A percentile compares a stretch with the other conserved stretches of the same genome.
phyloP scores from a whole-genome alignment of 2,797 vertebrate species.

The Chloroceryle inda region DNA sequence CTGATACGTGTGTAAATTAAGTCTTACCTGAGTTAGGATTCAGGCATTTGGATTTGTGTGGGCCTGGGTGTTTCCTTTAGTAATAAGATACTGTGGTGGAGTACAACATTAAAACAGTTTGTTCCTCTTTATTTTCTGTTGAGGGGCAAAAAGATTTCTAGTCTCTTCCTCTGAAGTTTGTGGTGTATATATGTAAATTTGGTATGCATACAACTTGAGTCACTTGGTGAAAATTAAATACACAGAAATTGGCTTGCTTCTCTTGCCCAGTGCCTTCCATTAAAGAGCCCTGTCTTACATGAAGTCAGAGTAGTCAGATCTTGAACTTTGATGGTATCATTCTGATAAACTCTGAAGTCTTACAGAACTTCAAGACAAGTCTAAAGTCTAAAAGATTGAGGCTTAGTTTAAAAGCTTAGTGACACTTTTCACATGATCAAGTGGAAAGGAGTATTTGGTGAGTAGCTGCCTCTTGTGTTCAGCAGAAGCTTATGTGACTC shows the following conservation, averaged over 20 bases:
- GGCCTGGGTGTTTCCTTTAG: neutral
- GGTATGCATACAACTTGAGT: neutral
- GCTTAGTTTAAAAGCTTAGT: neutral
- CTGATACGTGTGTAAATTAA: neutral
- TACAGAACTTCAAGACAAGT: neutral
- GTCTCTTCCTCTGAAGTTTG: neutral
- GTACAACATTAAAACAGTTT: neutral
- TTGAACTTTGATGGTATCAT: fast-evolving
- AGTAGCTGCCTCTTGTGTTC: neutral
- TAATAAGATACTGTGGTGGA: neutral
- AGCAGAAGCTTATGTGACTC: neutral
- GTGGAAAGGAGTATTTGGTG: neutral
- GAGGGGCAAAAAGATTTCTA: neutral
- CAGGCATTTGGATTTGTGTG: neutral
- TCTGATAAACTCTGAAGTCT: neutral
- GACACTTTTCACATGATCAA: neutral
- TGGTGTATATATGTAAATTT: neutral
- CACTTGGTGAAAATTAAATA: neutral
- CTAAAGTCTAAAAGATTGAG: neutral
- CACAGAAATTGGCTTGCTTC: neutral
- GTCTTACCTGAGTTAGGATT: neutral
- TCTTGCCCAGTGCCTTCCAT: neutral
- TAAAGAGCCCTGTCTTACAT: neutral
- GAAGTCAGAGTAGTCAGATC: neutral
- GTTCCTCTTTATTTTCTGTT: neutral